phyloP scores from a whole-genome alignment of 2,797 vertebrate genomes.

The Tragelaphus eurycerus region DNA sequence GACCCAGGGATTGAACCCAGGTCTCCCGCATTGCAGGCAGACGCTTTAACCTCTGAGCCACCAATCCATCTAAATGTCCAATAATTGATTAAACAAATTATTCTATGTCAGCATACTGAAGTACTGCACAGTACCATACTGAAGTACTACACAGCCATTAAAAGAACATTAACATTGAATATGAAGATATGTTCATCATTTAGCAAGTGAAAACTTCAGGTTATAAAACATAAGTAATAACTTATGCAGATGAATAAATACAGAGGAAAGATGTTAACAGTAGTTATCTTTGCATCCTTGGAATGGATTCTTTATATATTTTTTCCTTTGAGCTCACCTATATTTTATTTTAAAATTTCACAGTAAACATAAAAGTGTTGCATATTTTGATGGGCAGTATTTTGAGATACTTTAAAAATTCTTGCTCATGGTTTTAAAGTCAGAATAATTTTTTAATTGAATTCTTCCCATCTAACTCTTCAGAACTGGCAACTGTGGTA shows the following conservation, averaged over 20 bases:
- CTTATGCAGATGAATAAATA: background rate
- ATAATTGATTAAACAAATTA: background rate
- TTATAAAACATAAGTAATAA: slow-evolving; percentile 6
- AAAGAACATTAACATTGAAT: background rate
- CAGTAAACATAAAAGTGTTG: background rate
- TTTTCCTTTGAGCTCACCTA: background rate
- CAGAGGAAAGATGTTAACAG: background rate
- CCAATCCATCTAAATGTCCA: background rate
- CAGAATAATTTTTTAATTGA: background rate
- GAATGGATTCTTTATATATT: background rate
- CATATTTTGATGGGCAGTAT: background rate
- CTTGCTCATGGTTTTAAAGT: slow-evolving; percentile 3
- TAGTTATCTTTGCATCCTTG: background rate
- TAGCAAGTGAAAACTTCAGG: background rate
- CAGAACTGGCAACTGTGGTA: background rate
- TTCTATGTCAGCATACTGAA: background rate
- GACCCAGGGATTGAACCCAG: no score
- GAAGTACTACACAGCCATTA: background rate
- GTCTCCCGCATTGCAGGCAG: no score
- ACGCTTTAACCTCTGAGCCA: no score
- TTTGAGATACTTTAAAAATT: background rate
- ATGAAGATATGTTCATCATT: background rate
- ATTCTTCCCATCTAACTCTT: background rate
- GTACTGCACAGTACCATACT: background rate
- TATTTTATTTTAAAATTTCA: slow-evolving; percentile 3